Evolutionary conservation across 2,113 vertebrate species (phyloP).

Genomic region (Halcyon senegalensis): DNA sequence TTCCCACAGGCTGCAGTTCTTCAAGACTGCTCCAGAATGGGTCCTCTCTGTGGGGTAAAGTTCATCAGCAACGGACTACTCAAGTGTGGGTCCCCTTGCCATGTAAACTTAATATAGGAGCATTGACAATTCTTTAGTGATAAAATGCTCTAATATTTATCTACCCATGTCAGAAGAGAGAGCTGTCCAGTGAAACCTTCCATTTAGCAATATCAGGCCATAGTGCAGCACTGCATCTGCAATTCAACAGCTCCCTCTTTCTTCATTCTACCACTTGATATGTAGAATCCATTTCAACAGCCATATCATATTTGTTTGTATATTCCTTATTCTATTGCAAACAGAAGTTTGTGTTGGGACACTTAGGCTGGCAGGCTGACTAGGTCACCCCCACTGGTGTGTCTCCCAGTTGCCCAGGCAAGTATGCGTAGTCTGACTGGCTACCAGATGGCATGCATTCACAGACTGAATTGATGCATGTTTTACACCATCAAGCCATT

Average conservation of each 20-base stretch:
- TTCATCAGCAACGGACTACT: not conserved
- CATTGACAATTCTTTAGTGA: not conserved
- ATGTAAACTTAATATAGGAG: rapidly evolving
- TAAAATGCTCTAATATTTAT: not conserved
- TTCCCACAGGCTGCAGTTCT: not conserved
- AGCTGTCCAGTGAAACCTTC: not conserved
- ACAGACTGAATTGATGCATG: not conserved
- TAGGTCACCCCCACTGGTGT: not conserved
- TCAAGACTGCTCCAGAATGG: not conserved
- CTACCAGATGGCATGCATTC: not conserved
- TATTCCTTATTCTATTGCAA: not conserved
- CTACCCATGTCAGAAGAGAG: not conserved
- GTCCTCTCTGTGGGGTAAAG: not conserved
- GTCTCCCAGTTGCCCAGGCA: not conserved
- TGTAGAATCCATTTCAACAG: not conserved
- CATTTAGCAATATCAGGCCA: not conserved
- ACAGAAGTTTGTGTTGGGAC: not conserved
- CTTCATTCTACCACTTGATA: not conserved
- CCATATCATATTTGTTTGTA: not conserved
- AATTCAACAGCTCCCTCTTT: not conserved
- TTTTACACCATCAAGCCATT: not conserved
- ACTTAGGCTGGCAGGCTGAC: rapidly evolving
- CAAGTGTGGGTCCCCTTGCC: not conserved
- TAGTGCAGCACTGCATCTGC: not conserved
- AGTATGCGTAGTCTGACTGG: not conserved